These are phyloP conservation scores for Coelopa frigida DNA, from an alignment of 1,140 invertebrate species.

Conservation along the genomic window DNA sequence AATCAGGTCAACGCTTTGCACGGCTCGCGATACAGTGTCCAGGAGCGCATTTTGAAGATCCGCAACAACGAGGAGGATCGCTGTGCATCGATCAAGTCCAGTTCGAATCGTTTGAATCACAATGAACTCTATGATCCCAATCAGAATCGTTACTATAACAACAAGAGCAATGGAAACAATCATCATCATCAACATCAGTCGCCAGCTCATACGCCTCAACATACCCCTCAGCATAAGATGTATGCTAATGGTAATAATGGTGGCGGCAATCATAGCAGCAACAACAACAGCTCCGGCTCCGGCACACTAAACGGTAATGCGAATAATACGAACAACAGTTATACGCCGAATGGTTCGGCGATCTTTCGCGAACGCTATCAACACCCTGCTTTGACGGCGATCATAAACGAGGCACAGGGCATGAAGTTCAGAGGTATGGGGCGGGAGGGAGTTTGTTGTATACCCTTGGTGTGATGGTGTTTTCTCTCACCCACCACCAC, in stretches of 20 bases:
- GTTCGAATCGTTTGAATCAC: constrained; percentile 32
- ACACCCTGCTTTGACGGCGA: constrained; percentile 40
- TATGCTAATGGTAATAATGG: constrained; percentile 13
- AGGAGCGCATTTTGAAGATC: constrained; percentile 42
- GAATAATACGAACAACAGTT: constrained; percentile 18
- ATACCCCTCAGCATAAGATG: no score
- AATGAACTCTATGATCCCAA: constrained; percentile 39
- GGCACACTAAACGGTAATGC: constrained; percentile 23
- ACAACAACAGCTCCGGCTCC: constrained; percentile 24
- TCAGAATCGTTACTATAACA: constrained; percentile 42
- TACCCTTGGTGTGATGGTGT: background rate
- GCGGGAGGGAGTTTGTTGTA: no score
- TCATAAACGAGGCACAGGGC: constrained; percentile 41
- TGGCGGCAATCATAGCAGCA: constrained; percentile 6
- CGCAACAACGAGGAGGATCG: constrained; percentile 41
- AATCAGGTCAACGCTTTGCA: constrained; percentile 36
- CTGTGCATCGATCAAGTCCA: constrained; percentile 35
- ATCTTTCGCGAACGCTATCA: constrained; percentile 41
- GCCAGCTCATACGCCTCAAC: constrained; percentile 30
- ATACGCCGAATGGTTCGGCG: constrained; percentile 30
- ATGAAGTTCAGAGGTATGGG: constrained; percentile 39
- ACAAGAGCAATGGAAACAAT: constrained; percentile 36
- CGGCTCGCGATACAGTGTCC: constrained; percentile 36
- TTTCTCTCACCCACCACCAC: background rate
- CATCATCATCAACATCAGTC: constrained; percentile 34